Evolutionary conservation across 2,113 vertebrate species (phyloP).

Genomic region (Polypterus bichir): DNA sequence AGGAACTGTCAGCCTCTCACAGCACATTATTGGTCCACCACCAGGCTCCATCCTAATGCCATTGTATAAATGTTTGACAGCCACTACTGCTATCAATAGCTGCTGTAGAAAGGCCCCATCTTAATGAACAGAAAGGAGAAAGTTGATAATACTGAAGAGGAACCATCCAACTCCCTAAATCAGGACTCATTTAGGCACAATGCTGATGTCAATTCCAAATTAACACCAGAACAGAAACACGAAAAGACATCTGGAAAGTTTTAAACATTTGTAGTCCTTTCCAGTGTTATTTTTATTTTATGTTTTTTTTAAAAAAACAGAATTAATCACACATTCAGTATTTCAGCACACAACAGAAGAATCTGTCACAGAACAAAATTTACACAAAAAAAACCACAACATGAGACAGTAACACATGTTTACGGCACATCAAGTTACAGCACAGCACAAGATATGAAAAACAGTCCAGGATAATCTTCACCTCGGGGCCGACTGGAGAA

Average conservation of each 20-base stretch:
- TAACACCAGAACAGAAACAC: too few relatives aligned
- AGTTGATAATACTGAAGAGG: too few relatives aligned
- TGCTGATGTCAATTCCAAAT: too few relatives aligned
- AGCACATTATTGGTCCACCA: too few relatives aligned
- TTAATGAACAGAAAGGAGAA: too few relatives aligned
- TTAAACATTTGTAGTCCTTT: background rate
- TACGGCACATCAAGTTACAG: constrained; percentile 8
- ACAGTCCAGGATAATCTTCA: constrained; percentile 22
- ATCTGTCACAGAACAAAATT: background rate
- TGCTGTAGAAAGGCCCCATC: too few relatives aligned
- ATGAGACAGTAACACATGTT: background rate
- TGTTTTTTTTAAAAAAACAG: background rate
- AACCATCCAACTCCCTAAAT: too few relatives aligned
- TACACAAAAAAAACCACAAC: background rate
- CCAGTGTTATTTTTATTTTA: background rate
- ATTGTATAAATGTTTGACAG: too few relatives aligned
- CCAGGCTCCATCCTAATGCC: too few relatives aligned
- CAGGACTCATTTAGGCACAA: too few relatives aligned
- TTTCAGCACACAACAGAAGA: background rate
- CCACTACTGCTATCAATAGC: too few relatives aligned
- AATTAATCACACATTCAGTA: background rate
- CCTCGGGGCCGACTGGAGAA: constrained; percentile 49
- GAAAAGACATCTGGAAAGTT: background rate
- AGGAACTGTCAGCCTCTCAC: too few relatives aligned
- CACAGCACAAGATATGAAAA: background rate